Base-by-base conservation (phyloP, 2,113 vertebrate species). In the Apeltes quadracus region DNA sequence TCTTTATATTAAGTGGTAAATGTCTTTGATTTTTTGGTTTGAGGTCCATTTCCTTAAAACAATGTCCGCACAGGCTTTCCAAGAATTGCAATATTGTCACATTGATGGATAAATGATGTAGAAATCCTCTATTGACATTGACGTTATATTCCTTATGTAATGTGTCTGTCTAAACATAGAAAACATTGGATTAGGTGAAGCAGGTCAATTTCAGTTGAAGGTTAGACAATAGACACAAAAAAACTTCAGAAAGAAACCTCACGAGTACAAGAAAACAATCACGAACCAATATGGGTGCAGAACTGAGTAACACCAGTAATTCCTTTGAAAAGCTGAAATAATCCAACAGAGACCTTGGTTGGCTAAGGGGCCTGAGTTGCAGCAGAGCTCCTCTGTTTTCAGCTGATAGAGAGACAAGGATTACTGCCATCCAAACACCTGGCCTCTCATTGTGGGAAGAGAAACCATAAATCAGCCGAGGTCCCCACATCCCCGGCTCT, bases 361-460 rank as follows among this genome's bases (percentile, higher is more conserved):
- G 76, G 32, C 57, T 69, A 73, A 84, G 59, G 77, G 77, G 76
- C 55, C 72, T 72, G 69, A 61, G 81, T 76, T 80, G 59, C 70
- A 59, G 73, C 20, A 64, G 69, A 76, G 82, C 59, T 15, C 32
- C 16, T 69, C 69, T 84, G 48, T 67, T 78, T 69, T 76, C 67
- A 46, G 61, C 57, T 75, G 74, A 72, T 72, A 66, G 58, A 67
- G 62, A 83, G 73, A 75, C 63, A 15, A 50, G 61, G 85, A 87
- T 90, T 86, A 89, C 61, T 64, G 63, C 66, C 74, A 58, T 84
- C 84, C 71, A 79, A 81, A 86, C 82, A 89, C 82, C 84, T 87
- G 80, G 62, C 62, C 69, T 65, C 76, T 85, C 77, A 74, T 44
- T 74, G 68, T 46, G 20, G 55, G 46, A 53, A 50, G 79, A 78